Base-by-base conservation (phyloP, 2,797 vertebrate genomes). In the Enteromius mattozi region DNA sequence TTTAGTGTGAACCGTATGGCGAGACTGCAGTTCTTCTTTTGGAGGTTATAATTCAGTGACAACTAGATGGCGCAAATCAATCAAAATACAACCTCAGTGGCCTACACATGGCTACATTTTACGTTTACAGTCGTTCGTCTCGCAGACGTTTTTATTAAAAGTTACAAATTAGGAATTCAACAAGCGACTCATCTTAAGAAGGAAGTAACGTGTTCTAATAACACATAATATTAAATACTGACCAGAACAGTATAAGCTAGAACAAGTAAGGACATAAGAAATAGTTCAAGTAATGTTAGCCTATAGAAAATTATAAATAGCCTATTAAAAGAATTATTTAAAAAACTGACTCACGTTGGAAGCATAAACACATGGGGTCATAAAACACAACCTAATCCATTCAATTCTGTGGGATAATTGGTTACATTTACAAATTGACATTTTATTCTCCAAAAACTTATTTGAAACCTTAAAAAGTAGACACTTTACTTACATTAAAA, bases 21-120 rank as follows among this genome's bases (percentile, higher is more conserved):
- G 49, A n/a, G 19, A 19, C 47, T 30, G 10, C 12, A 37, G 17
- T 21, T 71, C 14, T 10, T 47, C n/a, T 1, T 69, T 66, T 54
- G 19, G 51, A 54, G 51, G 0, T 1, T 30, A 27, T 19, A 30
- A 59, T 24, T 77, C 19, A 40, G 16, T 61, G 54, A 27, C 56
- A 78, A 27, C 51, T 61, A 72, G 80, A 81, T 81, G 80, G 80
- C 68, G 80, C 69, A 61, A 61, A 72, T 16, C 24, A 21, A 56
- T 19, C 4, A 72, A n/a, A 81, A 61, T 17, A 13, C 17, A 37
- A 27, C 56, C 56, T 59, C n/a, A 59, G 21, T 21, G 10, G 8
- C 9, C 19, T 13, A n/a, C 40, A 70, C 68, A 1, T 14, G 13
- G 59, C 27, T 17, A 3, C 2, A 3, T 63, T 6, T 27, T 30